These are phyloP conservation scores for Erebia ligea DNA, from an alignment of 2,888 invertebrate genomes.

Conservation along the genomic window DNA sequence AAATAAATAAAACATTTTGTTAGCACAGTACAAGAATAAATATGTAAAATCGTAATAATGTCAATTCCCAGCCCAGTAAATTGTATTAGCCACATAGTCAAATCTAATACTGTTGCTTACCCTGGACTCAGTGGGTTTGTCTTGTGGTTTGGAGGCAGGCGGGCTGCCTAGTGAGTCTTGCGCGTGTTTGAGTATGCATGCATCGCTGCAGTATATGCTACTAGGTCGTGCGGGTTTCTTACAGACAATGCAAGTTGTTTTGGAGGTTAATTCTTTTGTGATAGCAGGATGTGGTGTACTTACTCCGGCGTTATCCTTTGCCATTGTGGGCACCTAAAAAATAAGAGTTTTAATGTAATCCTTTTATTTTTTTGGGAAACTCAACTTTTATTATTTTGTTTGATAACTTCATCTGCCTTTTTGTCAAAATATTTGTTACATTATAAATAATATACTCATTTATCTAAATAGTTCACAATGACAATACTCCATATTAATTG, in stretches of 20 bases:
- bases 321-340: slow-evolving; percentile 33
- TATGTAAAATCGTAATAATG: not conserved
- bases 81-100: slow-evolving; percentile 11
- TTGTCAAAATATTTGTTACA: too few relatives aligned
- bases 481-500: too few relatives aligned
- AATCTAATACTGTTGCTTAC: slow-evolving; percentile 48
- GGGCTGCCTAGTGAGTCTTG: slow-evolving; percentile 84
- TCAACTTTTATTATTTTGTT: not conserved
- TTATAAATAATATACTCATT: too few relatives aligned
- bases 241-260: slow-evolving; percentile 88
- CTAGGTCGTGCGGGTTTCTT: slow-evolving; percentile 89
- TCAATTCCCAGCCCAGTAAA: not conserved
- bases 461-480: too few relatives aligned
- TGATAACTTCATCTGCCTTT: too few relatives aligned
- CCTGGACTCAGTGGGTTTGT: slow-evolving; percentile 69
- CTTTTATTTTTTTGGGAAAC: not conserved
- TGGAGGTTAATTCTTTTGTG: slow-evolving; percentile 53
- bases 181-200: slow-evolving; percentile 93
- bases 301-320: slow-evolving; percentile 40
- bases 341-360: not conserved
- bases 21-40: not conserved
- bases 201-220: slow-evolving; percentile 95
- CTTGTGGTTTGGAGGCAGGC: slow-evolving; percentile 55
- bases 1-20: not conserved
- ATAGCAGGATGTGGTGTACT: slow-evolving; percentile 41